Conservation (phyloP, 2,113 vertebrate genomes). For the Sus scrofa region T2T-Sscrofa CM000824.6:209385001-209385500, state of each 20-base stretch:
- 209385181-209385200: not conserved
- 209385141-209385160: not conserved
- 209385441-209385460: not conserved
- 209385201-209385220: not conserved
- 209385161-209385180: not conserved
- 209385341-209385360: not conserved
- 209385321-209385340: not conserved
- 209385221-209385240: not conserved
- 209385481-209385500: not conserved
- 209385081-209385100: not conserved
- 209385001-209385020: not conserved
- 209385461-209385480: not conserved
- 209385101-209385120: not conserved
- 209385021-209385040: not conserved
- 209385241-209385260: not conserved
- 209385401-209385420: not conserved
- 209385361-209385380: not conserved
- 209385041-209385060: not conserved
- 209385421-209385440: not conserved
- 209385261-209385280: not conserved
- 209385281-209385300: not conserved
- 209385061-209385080: not conserved
- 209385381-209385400: not conserved
- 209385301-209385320: not conserved
- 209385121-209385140: not conserved